Evolutionary conservation across 2,797 vertebrate species (phyloP), one percentile per base, ranked within the genome.

Genomic region (Atherinosoma microstoma): DNA sequence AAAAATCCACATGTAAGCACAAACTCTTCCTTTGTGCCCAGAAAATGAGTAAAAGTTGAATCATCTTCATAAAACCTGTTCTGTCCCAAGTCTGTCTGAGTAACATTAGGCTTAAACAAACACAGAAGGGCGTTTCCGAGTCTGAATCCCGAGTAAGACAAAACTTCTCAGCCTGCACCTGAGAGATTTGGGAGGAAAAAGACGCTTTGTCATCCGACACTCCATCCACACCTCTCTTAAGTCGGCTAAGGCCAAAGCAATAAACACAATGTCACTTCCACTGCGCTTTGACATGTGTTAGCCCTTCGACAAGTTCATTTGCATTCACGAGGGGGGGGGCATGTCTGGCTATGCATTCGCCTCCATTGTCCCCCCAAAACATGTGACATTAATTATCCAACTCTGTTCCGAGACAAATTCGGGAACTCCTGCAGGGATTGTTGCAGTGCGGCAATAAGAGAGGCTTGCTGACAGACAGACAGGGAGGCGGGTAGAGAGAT

Each of bases 201-300:
- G 75, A 27, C 57, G 16, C 79, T 83, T 77, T 76, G 84, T 90
- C 75, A 73, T 45, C 45, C 54, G 59, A 74, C 76, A 63, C 84
- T 83, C 86, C 49, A 58, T 86, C 86, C 65, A 27, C 84, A 79
- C 74, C 58, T 81, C 75, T 54, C 20, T 30, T 4, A 70, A 79
- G 79, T 16, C 76, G 84, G 68, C 76, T 29, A 20, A 67, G 85
- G 83, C 40, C 78, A 75, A 80, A 90, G 85, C 86, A 89, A 89
- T 90, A 90, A 89, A 92, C 90, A 78, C 76, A 0, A 56, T 64
- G 87, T 89, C 88, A 87, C 87, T 84, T 88, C 84, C 79, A 85
- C 85, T 84, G 73, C 67, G 8, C 73, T 79, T 5, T 70, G 84
- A 90, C 87, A 89, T 13, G 70, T 0, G 42, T 62, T 35, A 15